Percentiles rank a stretch among this genome's conserved stretches.
phyloP scores from a whole-genome alignment of 2,113 vertebrate species.

The Menidia beryllina region DNA sequence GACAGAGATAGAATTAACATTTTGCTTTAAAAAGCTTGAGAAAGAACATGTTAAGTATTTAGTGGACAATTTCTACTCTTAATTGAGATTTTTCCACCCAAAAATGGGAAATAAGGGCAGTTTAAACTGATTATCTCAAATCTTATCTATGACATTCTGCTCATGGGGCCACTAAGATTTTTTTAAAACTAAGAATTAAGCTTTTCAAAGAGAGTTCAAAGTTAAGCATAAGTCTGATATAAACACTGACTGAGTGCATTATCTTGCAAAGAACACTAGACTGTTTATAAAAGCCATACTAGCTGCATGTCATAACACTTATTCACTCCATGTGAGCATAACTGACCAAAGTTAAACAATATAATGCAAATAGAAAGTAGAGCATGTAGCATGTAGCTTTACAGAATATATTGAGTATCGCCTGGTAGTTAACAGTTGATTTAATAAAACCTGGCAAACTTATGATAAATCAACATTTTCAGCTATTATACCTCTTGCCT shows the following conservation, averaged over 20 bases:
- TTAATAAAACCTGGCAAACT: constrained; percentile 48
- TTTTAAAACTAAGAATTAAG: background rate
- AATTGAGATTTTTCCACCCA: background rate
- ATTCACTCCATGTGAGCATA: background rate
- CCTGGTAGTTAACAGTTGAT: constrained; percentile 21
- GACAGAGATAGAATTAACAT: constrained; percentile 2
- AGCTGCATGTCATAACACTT: background rate
- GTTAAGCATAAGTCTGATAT: constrained; percentile 5
- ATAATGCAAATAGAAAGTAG: background rate
- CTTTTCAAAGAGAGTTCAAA: too few relatives aligned
- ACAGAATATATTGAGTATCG: constrained; percentile 6
- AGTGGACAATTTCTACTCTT: background rate
- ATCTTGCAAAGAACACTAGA: background rate
- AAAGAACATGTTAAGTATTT: background rate
- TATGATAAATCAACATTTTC: constrained; percentile 61
- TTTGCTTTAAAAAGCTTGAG: background rate
- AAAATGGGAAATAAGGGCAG: background rate
- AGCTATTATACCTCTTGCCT: constrained; percentile 38
- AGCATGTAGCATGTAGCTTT: constrained; percentile 7
- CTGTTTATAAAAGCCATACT: background rate
- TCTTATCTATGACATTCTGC: background rate
- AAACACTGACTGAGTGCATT: background rate
- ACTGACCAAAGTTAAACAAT: background rate
- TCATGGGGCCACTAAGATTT: background rate
- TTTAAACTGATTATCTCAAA: background rate